Conservation (phyloP, 2,888 invertebrate species). For the Allygus modestus region DNA sequence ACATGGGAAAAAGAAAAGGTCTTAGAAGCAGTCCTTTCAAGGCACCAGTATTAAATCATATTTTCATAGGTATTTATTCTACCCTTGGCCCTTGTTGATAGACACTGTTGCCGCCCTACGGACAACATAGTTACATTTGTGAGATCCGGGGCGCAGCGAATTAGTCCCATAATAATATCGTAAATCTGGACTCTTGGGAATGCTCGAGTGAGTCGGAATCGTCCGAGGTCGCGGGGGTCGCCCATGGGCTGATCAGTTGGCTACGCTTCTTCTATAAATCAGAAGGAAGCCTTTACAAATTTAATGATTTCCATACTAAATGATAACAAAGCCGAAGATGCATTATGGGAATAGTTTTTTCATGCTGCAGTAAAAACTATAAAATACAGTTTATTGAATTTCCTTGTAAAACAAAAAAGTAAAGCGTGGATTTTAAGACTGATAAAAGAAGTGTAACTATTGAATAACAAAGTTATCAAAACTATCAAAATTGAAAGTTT, state of each 20-base stretch:
- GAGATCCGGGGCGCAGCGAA: not conserved
- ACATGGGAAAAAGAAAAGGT: not conserved
- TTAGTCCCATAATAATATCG: constrained; percentile 27
- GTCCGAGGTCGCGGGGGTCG: not conserved
- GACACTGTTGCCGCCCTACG: not conserved
- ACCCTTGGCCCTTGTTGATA: not conserved
- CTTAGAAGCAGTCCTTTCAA: not conserved
- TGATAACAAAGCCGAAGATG: too few species aligned
- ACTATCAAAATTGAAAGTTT: too few species aligned
- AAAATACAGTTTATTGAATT: too few species aligned
- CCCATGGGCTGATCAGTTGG: not conserved
- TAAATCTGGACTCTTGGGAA: not conserved
- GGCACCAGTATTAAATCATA: constrained; percentile 8
- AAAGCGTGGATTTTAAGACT: too few species aligned
- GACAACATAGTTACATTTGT: not conserved
- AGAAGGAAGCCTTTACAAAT: not conserved
- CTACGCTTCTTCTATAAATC: not conserved
- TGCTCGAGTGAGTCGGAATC: not conserved
- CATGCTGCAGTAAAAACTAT: too few species aligned
- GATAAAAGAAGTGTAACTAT: too few species aligned
- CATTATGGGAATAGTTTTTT: too few species aligned
- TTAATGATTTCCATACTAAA: too few species aligned
- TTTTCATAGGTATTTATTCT: constrained; percentile 3
- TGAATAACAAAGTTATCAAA: too few species aligned
- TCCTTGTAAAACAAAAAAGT: too few species aligned